These are phyloP conservation scores for Stigmatopora argus DNA, from an alignment of 2,113 vertebrate genomes.

Conservation along the genomic window DNA sequence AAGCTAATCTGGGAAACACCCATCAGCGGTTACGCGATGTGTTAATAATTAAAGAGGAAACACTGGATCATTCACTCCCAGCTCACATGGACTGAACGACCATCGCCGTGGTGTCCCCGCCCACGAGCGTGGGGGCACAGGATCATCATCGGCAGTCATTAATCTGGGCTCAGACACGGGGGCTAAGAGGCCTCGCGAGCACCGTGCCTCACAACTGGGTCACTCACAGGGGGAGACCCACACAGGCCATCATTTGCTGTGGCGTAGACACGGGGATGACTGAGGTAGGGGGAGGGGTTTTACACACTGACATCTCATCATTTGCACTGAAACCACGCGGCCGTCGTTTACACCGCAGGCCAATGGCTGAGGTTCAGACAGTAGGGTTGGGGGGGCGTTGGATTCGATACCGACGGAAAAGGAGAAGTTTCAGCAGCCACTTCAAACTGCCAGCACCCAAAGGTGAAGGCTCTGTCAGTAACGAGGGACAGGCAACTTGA, in stretches of 20 bases:
- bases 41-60: background rate
- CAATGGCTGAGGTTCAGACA: constrained; percentile 48
- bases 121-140: constrained; percentile 41
- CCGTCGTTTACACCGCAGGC: constrained; percentile 43
- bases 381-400: constrained; percentile 11
- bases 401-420: constrained; percentile 15
- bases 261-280: constrained; percentile 45
- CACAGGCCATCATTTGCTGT: constrained; percentile 66
- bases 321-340: constrained; percentile 43
- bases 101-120: constrained; percentile 7
- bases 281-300: constrained; percentile 44
- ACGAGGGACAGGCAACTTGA: background rate
- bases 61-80: background rate
- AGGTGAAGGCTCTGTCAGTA: constrained; percentile 16
- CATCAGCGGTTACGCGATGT: no score
- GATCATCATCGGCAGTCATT: constrained; percentile 70
- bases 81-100: no score
- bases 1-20: no score
- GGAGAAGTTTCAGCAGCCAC: constrained; percentile 17
- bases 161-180: constrained; percentile 75
- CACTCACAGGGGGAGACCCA: constrained; percentile 62
- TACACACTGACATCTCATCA: constrained; percentile 49
- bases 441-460: constrained; percentile 33
- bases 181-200: constrained; percentile 65
- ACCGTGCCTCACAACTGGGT: constrained; percentile 69